These are phyloP conservation scores for Tinea trinotella DNA, from an alignment of 2,888 invertebrate species.

Conservation along the genomic window DNA sequence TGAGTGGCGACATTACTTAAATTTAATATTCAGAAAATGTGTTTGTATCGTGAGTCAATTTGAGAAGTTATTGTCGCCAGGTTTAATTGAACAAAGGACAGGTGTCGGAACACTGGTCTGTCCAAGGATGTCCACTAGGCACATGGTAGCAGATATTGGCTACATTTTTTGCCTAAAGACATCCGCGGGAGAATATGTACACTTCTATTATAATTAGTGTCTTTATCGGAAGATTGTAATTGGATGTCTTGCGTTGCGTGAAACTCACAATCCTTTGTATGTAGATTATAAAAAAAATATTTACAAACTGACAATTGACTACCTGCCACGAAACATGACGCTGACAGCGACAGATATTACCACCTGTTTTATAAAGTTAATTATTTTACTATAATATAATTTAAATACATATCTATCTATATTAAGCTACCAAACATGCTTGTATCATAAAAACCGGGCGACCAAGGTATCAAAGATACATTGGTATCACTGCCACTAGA, in stretches of 20 bases:
- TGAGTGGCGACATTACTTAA: slow-evolving; percentile 34
- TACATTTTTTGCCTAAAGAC: slow-evolving; percentile 43
- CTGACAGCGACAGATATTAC: slow-evolving; percentile 21
- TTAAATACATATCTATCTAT: too few relatives aligned
- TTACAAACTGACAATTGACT: background rate
- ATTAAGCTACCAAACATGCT: too few relatives aligned
- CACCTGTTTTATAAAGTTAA: slow-evolving; percentile 10
- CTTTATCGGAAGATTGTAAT: slow-evolving; percentile 55
- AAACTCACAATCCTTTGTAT: slow-evolving; percentile 16
- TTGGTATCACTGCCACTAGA: too few relatives aligned
- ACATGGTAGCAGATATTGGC: slow-evolving; percentile 46
- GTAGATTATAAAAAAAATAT: background rate
- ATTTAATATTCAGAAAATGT: background rate
- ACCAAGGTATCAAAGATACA: too few relatives aligned
- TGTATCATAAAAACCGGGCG: too few relatives aligned
- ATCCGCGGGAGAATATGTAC: slow-evolving; percentile 33
- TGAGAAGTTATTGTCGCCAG: slow-evolving; percentile 55
- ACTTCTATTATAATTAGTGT: slow-evolving; percentile 56
- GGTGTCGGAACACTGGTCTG: slow-evolving; percentile 46
- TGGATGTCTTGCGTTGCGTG: slow-evolving; percentile 33
- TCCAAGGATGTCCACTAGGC: slow-evolving; percentile 58
- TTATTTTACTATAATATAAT: too few relatives aligned
- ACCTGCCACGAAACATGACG: background rate
- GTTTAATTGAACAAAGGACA: slow-evolving; percentile 60
- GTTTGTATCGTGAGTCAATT: slow-evolving; percentile 25